phyloP scores from a whole-genome alignment of 2,797 vertebrate species.

The Sebastes glaucus region DNA sequence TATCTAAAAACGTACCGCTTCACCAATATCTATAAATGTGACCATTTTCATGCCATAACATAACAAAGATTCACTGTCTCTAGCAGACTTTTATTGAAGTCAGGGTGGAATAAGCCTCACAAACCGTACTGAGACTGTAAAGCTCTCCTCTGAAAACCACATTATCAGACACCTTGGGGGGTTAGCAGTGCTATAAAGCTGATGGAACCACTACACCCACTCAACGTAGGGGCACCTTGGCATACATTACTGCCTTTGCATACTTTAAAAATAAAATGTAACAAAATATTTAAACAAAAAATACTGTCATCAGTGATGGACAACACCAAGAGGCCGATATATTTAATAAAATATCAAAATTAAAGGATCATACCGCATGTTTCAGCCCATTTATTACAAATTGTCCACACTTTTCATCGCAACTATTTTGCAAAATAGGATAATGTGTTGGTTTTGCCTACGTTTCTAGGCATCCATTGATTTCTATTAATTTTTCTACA shows the following conservation, averaged over 20 bases:
- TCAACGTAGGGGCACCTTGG: background rate
- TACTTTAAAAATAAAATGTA: background rate
- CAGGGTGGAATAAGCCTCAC: background rate
- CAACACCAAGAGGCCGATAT: background rate
- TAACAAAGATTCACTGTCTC: background rate
- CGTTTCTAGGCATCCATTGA: background rate
- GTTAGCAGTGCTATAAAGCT: background rate
- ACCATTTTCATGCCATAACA: background rate
- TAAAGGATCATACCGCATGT: background rate
- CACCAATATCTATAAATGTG: background rate
- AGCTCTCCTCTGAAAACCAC: background rate
- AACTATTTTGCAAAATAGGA: background rate
- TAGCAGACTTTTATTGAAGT: background rate
- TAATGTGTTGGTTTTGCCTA: background rate
- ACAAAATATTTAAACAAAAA: background rate
- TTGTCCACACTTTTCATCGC: background rate
- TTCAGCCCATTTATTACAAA: background rate
- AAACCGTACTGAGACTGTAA: background rate
- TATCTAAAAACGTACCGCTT: background rate
- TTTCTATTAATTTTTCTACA: background rate
- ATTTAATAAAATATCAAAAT: background rate
- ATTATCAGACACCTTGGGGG: background rate
- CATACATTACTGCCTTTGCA: background rate
- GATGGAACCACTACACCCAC: background rate
- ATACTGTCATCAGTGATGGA: background rate